These are phyloP conservation scores for Hirtodrosophila confusa DNA, from an alignment of 2,888 invertebrate genomes.

Conservation along the genomic window DNA sequence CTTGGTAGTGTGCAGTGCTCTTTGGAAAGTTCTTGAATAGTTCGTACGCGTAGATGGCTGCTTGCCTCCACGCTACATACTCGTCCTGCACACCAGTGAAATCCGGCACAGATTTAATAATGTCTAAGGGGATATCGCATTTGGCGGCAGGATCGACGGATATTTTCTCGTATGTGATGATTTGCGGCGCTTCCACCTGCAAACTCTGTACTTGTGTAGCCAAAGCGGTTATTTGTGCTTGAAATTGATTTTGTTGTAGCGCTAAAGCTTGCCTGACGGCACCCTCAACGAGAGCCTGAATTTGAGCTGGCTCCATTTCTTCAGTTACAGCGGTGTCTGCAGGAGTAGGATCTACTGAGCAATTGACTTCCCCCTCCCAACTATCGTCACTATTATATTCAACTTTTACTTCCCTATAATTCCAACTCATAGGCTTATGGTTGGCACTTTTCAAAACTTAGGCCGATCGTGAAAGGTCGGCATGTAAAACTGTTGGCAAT, in stretches of 20 bases:
- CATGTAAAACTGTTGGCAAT: too few relatives aligned
- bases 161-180: slow-evolving; percentile 14
- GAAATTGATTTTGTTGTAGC: slow-evolving; percentile 9
- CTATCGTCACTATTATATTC: too few relatives aligned
- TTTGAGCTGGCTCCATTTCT: slow-evolving; percentile 6
- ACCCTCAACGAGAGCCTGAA: slow-evolving; percentile 6
- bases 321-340: too few relatives aligned
- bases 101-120: slow-evolving; percentile 19
- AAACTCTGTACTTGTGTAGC: slow-evolving; percentile 8
- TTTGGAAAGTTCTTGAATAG: slow-evolving; percentile 6
- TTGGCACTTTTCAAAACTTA: too few relatives aligned
- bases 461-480: too few relatives aligned
- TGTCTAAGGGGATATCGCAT: slow-evolving; percentile 19
- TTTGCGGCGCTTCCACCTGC: slow-evolving; percentile 19
- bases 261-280: slow-evolving; percentile 13
- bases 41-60: slow-evolving; percentile 22
- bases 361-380: too few relatives aligned
- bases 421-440: too few relatives aligned
- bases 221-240: slow-evolving; percentile 13
- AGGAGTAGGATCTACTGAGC: too few relatives aligned
- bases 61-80: slow-evolving; percentile 23
- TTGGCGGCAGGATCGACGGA: slow-evolving; percentile 7
- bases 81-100: slow-evolving; percentile 15
- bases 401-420: too few relatives aligned
- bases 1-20: slow-evolving; percentile 14